Evolutionary conservation across 2,113 vertebrate species (phyloP), one percentile per base, ranked within the genome.

Genomic region (Plotosus lineatus): DNA sequence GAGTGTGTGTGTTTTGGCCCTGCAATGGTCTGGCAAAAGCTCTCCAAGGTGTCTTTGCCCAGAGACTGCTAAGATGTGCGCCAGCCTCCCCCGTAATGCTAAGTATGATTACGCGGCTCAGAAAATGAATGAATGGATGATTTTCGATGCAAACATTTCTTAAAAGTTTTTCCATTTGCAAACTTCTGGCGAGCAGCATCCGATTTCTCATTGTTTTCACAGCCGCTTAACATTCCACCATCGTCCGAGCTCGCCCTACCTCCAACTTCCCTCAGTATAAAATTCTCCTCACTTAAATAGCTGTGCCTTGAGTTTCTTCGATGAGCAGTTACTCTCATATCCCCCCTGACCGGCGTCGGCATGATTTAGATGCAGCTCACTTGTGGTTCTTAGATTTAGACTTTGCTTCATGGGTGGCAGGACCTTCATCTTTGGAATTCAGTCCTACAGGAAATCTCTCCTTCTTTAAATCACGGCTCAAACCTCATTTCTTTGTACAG

Each of bases 321-420:
- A 21, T 66, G 36, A 66, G 42, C 63, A 4, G 19, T 66, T 40
- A n/a, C 38, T 42, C 63, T n/a, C 63, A 66, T 12, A 5, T 40
- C 21, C 21, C 21, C 17, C 21, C 61, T 40, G 61, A 23, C 61
- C 63, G 2, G 63, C 2, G 21, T 23, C 42, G 21, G 42, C 21
- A 36, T 66, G 36, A 66, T 66, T 66, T 40, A 66, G 21, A 66
- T 66, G 63, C 63, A 66, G 21, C 63, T 66, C 63, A n/a, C 63
- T n/a, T 66, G 19, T 40, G 36, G 21, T n/a, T 21, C 38, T 66
- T 40, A 42, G 21, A 40, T 66, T 40, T 66, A 40, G 21, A 66
- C 36, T 66, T 40, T 42, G 3, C 63, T 66, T 66, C 63, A 42
- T 42, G 36, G 63, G 38, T 66, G 36, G 36, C 38, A 66, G 63